phyloP scores from a whole-genome alignment of 2,797 vertebrate species.

The Ficedula albicollis region DNA sequence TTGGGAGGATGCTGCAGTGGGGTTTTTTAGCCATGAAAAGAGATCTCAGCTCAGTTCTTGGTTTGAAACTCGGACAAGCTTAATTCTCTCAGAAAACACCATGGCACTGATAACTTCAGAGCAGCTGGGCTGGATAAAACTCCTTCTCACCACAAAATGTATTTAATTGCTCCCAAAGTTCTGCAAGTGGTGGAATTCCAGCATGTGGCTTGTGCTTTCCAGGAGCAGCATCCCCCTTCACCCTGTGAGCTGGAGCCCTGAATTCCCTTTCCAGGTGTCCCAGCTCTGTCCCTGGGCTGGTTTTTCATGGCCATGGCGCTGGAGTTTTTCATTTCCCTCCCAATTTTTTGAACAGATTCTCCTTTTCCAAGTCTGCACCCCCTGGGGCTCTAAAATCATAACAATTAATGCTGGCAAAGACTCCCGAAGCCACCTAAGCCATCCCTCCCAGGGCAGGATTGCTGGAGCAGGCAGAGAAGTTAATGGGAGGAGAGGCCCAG shows the following conservation, averaged over 20 bases:
- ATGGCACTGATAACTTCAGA: fast-evolving
- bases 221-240: fast-evolving
- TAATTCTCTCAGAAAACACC: neutral
- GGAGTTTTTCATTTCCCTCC: neutral
- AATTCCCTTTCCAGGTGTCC: neutral
- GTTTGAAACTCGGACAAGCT: fast-evolving
- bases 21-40: neutral
- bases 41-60: neutral
- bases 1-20: neutral
- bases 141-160: neutral
- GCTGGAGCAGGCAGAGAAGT: neutral
- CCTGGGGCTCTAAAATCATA: neutral
- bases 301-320: fast-evolving
- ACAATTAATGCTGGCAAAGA: constrained; percentile 39
- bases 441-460: neutral
- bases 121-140: neutral
- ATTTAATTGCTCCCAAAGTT: neutral
- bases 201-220: fast-evolving
- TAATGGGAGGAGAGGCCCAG: neutral
- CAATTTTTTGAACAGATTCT: neutral
- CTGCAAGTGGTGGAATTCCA: neutral
- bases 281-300: neutral
- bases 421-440: constrained; percentile 22
- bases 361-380: neutral
- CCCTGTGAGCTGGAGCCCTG: fast-evolving